Evolutionary conservation across 2,888 invertebrate genomes (phyloP), one percentile per base, ranked within the genome.

Genomic region (Atrina japonica): DNA sequence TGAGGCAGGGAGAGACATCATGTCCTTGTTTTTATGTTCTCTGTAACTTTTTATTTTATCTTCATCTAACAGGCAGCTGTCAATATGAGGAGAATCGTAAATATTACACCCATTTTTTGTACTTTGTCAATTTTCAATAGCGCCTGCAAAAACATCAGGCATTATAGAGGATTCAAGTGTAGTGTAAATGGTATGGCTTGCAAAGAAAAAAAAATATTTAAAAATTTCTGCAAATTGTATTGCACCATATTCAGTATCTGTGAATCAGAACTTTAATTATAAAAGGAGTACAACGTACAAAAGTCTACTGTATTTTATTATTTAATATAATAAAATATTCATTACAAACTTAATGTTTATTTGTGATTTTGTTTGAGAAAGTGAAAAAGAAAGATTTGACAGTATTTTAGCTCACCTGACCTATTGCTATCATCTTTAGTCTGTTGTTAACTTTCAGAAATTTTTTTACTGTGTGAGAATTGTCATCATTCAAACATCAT

Each of bases 281-380:
- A 55, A 66, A 66, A 56, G 27, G 35, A 35, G 35, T 35, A 7
- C 35, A 35, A 60, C 52, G 67, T 63, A 72, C 66, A 63, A 72
- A 80, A 76, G 77, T 75, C 77, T 67, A 73, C 73, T 78, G 77
- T 80, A 80, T 80, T 80, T 80, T 78, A 78, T 80, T 78, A 78
- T 76, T 78, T 78, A 80, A 78, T 78, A 80, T 76, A 80, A 76
- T 77, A 80, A 80, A 76, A 77, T 75, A 80, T 75, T 76, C 75
- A 75, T 76, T 76, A 76, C 73, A 76, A 75, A 72, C 7, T 23
- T 21, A 56, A 35, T 7, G 11, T 35, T 5, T 35, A 7, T 35
- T 35, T 11, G 5, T 35, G 35, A 35, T 35, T 35, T 35, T 35
- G 35, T 35, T 11, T 11, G 11, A 35, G 35, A 35, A n/a, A n/a